Conservation (phyloP, 2,113 vertebrate genomes). For the Psettodes erumei region DNA sequence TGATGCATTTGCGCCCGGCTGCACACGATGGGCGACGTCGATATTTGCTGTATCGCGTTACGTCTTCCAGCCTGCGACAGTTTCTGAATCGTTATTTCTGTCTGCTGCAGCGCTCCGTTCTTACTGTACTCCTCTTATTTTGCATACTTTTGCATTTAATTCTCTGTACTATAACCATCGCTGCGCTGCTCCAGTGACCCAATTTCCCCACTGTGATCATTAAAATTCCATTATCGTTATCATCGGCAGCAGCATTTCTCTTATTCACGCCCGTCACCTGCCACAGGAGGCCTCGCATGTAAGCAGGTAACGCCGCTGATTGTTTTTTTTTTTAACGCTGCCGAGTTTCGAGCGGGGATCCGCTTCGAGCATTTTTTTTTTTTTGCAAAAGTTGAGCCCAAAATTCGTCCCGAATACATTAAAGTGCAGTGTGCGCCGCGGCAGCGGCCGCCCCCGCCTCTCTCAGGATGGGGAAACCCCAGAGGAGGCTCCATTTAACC, state of each 20-base stretch:
- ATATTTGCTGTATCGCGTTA: not conserved
- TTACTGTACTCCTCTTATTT: not conserved
- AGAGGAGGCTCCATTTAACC: slow-evolving; percentile 80
- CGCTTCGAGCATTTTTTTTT: slow-evolving; percentile 34
- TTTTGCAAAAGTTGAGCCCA: slow-evolving; percentile 55
- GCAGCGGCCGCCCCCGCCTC: slow-evolving; percentile 73
- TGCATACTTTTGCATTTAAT: slow-evolving; percentile 36
- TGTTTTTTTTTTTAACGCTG: slow-evolving; percentile 8
- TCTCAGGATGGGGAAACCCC: slow-evolving; percentile 73
- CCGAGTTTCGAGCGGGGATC: slow-evolving; percentile 17
- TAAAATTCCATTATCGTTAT: slow-evolving; percentile 51
- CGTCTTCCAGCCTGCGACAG: not conserved
- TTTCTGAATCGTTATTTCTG: not conserved
- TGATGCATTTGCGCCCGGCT: not conserved
- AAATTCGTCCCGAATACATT: slow-evolving; percentile 60
- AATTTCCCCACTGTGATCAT: slow-evolving; percentile 41
- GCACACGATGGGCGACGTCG: not conserved
- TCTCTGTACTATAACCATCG: slow-evolving; percentile 11
- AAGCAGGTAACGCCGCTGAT: not conserved
- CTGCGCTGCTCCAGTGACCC: slow-evolving; percentile 47
- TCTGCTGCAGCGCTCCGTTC: not conserved
- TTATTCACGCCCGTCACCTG: slow-evolving; percentile 50
- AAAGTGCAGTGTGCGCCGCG: slow-evolving; percentile 51
- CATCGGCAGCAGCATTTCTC: slow-evolving; percentile 15
- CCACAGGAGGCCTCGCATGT: slow-evolving; percentile 2